These are phyloP conservation scores for Gallinago nigripennis DNA, from an alignment of 2,797 vertebrate species.

Conservation along the genomic window DNA sequence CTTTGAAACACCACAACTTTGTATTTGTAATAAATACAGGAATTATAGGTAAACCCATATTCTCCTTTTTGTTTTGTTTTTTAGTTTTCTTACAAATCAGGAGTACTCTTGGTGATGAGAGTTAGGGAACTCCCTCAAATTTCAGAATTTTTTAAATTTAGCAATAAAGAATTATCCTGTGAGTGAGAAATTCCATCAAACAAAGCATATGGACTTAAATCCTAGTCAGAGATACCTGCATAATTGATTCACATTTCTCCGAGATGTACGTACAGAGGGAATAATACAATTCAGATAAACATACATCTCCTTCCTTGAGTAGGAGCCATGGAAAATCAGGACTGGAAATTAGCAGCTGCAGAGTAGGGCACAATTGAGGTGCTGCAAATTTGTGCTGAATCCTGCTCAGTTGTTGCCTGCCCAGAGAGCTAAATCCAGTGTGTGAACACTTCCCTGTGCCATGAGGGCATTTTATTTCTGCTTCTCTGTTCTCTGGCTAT, in stretches of 20 bases:
- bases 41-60: background rate
- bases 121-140: background rate
- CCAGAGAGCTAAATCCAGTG: background rate
- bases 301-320: fast-evolving
- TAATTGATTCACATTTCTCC: background rate
- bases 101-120: background rate
- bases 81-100: background rate
- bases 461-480: background rate
- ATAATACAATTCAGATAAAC: background rate
- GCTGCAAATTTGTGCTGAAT: no score
- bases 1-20: background rate
- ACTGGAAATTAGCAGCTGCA: background rate
- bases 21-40: background rate
- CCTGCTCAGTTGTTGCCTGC: background rate
- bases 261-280: background rate
- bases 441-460: background rate
- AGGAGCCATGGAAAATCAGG: background rate
- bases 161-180: background rate
- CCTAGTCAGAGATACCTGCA: background rate
- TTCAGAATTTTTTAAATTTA: background rate
- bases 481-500: background rate
- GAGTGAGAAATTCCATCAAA: background rate
- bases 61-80: background rate
- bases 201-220: background rate
- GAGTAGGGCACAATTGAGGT: no score